A percentile compares a stretch with the other conserved stretches of the same genome.
Conservation (phyloP, 2,888 invertebrate genomes). For the Mycalesis mineus region DNA sequence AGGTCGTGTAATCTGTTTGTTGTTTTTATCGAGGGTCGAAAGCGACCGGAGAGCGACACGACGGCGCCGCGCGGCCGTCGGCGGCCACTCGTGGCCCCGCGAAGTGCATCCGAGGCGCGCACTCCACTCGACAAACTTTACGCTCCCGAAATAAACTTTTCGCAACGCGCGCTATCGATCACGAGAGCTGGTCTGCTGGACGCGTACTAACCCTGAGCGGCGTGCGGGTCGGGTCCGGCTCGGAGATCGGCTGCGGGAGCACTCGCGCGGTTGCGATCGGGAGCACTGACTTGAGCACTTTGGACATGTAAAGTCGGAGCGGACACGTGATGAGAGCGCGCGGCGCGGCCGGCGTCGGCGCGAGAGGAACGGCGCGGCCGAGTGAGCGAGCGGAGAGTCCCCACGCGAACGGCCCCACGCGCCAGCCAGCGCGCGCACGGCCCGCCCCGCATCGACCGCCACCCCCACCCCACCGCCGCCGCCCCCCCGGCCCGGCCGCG, state of each 20-base stretch:
- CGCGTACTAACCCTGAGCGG: conserved; percentile 72
- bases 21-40: conserved; percentile 67
- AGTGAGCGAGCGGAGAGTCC: conserved; percentile 53
- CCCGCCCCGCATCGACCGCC: conserved; percentile 64
- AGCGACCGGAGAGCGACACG: conserved; percentile 64
- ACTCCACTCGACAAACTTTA: conserved; percentile 71
- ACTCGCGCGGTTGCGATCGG: conserved; percentile 71
- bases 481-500: conserved; percentile 47
- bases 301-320: conserved; percentile 69
- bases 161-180: conserved; percentile 52
- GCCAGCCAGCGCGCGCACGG: conserved; percentile 63
- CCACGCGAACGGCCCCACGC: conserved; percentile 51
- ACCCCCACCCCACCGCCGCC: conserved; percentile 57
- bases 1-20: conserved; percentile 74
- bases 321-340: conserved; percentile 59
- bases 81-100: conserved; percentile 67
- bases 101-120: conserved; percentile 68
- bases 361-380: conserved; percentile 67
- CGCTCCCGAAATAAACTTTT: conserved; percentile 69
- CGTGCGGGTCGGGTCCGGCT: conserved; percentile 69
- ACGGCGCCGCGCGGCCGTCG: conserved; percentile 68
- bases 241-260: conserved; percentile 68
- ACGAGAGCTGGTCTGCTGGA: conserved; percentile 32
- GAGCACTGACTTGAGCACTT: conserved; percentile 76
- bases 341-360: conserved; percentile 70